Percentiles rank a stretch among this genome's conserved stretches.
phyloP scores from a whole-genome alignment of 1,140 invertebrate species.

The Macrobrachium rosenbergii region DNA sequence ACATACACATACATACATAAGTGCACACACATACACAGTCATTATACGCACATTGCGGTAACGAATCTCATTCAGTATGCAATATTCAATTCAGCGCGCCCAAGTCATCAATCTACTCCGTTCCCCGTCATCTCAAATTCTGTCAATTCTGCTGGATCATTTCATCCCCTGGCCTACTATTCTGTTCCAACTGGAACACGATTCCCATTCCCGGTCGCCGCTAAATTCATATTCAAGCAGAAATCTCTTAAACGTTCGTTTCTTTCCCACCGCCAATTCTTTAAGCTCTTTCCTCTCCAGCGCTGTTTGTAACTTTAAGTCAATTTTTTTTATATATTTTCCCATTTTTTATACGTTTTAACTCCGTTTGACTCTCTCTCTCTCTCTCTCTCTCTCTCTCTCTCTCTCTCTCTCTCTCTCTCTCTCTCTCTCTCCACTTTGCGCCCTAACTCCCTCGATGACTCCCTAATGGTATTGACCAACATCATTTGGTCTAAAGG shows the following conservation, averaged over 20 bases:
- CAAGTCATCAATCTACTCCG: background rate
- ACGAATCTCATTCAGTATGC: background rate
- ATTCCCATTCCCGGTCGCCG: too few species aligned
- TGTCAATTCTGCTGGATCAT: background rate
- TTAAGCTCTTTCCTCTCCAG: background rate
- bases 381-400: background rate
- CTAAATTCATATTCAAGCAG: too few species aligned
- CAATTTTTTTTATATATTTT: background rate
- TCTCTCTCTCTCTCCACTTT: background rate
- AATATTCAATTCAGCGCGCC: background rate
- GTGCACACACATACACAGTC: conserved; percentile 20
- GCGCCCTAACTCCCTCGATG: background rate
- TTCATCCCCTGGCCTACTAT: background rate
- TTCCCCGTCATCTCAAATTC: too few species aligned
- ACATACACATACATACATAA: conserved; percentile 3
- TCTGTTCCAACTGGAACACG: background rate
- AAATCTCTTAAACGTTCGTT: too few species aligned
- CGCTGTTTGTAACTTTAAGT: too few species aligned
- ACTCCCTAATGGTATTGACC: background rate
- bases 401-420: background rate
- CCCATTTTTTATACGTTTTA: background rate
- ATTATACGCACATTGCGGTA: background rate
- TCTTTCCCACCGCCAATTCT: background rate
- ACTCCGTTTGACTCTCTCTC: too few species aligned
- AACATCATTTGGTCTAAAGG: background rate